Conservation (phyloP, 2,888 invertebrate species). For the Selenia dentaria region DNA sequence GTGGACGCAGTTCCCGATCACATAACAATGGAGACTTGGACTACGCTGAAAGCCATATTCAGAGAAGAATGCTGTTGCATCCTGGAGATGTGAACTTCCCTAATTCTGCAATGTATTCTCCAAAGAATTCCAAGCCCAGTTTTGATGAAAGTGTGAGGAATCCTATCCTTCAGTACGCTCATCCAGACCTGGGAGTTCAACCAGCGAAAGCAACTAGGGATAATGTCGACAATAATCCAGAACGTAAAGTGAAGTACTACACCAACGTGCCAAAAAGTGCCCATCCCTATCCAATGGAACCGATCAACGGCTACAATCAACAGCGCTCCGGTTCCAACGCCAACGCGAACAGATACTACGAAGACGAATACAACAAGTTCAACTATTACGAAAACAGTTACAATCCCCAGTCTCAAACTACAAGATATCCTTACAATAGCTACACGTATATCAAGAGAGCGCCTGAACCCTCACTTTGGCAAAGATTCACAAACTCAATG, state of each 20-base stretch:
- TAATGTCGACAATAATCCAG: conserved; percentile 52
- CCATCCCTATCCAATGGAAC: conserved; percentile 84
- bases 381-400: conserved; percentile 83
- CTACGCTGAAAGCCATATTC: conserved; percentile 84
- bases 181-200: conserved; percentile 91
- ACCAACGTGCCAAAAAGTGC: conserved; percentile 82
- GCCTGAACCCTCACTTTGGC: conserved; percentile 88
- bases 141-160: conserved; percentile 89
- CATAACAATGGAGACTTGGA: conserved; percentile 74
- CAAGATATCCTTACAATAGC: conserved; percentile 85
- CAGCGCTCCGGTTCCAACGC: conserved; percentile 73
- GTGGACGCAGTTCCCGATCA: conserved; percentile 77
- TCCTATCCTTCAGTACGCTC: conserved; percentile 91
- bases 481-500: conserved; percentile 89
- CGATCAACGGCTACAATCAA: conserved; percentile 69
- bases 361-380: conserved; percentile 80
- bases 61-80: conserved; percentile 89
- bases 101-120: conserved; percentile 86
- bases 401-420: conserved; percentile 39
- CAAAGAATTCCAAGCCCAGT: conserved; percentile 84
- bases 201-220: conserved; percentile 87
- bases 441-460: conserved; percentile 85
- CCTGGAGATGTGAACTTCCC: conserved; percentile 87
- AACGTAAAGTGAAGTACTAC: conserved; percentile 78
- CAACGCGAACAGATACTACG: conserved; percentile 73